These are phyloP conservation scores for Eclectus roratus DNA, from an alignment of 2,113 vertebrate species.

Conservation along the genomic window DNA sequence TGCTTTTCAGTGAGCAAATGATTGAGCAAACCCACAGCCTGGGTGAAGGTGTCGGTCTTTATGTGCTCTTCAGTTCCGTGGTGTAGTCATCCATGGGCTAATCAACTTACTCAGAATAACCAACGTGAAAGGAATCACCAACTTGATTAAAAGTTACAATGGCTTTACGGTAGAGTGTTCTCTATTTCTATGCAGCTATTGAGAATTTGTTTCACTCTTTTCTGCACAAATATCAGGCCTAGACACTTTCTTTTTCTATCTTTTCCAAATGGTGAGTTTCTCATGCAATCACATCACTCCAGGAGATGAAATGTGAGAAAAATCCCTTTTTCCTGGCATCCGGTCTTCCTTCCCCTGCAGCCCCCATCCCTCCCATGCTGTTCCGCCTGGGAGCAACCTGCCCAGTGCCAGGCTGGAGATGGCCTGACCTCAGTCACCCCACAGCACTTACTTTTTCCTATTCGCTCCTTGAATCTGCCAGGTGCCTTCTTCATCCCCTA, in stretches of 20 bases:
- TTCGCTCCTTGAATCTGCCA: conserved; percentile 45
- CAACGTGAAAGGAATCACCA: background rate
- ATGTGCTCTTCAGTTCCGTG: background rate
- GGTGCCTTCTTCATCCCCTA: conserved; percentile 97
- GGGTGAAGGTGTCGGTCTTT: background rate
- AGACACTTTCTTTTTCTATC: background rate
- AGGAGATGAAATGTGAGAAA: background rate
- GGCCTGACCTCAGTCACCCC: background rate
- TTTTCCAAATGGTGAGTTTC: background rate
- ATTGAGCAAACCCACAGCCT: background rate
- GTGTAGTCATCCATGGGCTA: background rate
- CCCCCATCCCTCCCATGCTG: background rate
- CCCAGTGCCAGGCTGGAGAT: background rate
- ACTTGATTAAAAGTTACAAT: background rate
- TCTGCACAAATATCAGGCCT: background rate
- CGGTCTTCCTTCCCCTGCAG: accelerated
- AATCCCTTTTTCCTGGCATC: background rate
- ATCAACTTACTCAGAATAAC: background rate
- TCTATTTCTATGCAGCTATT: background rate
- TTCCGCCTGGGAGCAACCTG: background rate
- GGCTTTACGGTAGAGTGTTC: background rate
- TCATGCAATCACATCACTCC: background rate
- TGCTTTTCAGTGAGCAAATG: background rate
- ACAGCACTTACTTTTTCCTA: background rate
- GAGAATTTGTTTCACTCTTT: background rate